Evolutionary conservation across 2,113 vertebrate genomes (phyloP), one percentile per base, ranked within the genome.

Genomic region (Cichladusa arquata): DNA sequence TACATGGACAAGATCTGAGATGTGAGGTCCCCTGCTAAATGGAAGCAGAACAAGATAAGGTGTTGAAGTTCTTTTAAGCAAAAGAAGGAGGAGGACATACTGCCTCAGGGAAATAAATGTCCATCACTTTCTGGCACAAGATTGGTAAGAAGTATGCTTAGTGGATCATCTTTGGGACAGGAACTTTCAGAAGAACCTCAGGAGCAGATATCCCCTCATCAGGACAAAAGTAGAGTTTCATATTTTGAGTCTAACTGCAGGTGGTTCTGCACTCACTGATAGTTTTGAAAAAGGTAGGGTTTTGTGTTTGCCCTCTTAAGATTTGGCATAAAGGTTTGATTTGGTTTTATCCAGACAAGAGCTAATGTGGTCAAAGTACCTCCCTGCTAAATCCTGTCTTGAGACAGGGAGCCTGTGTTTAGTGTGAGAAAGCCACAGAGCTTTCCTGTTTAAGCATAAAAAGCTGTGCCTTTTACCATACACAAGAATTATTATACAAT

Each of bases 181-280:
- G 25, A 90, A 50, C 34, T 81, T 84, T 42, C 42, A 86, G 89
- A 67, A 93, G 31, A 10, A 33, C 17, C 11, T 81, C 48, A 40
- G 25, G 26, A 24, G 5, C 36, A 42, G 6, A 22, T 11, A 66
- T 58, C 23, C 82, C 11, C 19, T 85, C 25, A 34, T 9, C 25
- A 50, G 54, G 23, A 73, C 78, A 77, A 61, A 84, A 78, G n/a
- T 4, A 8, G 38, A 78, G 9, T 60, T 77, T 84, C 25, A 1
- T 40, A 17, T 56, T 58, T 23, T 47, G 29, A 69, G 29, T 19
- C 8, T 44, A 36, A 42, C 28, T 79, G 67, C 38, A 47, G 36
- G 10, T 81, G 33, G 8, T 62, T 77, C 31, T 58, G 6, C 8
- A 13, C 3, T 0, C 7, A 12, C 17, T 1, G 1, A 20, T 11